phyloP scores from a whole-genome alignment of 2,797 vertebrate species.

The Argentina silus region DNA sequence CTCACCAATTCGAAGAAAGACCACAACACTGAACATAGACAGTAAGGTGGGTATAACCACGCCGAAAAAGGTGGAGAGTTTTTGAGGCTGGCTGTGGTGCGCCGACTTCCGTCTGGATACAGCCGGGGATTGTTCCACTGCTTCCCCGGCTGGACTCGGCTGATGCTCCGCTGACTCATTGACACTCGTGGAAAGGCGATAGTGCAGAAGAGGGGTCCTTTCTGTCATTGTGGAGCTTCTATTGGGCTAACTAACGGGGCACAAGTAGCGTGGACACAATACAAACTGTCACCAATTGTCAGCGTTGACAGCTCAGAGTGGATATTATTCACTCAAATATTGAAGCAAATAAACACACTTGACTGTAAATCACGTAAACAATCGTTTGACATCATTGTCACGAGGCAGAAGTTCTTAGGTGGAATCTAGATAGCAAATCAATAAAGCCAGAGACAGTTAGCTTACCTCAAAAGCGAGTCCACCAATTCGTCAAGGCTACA shows the following conservation, averaged over 20 bases:
- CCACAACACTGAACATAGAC: constrained; percentile 93
- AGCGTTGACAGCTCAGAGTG: neutral
- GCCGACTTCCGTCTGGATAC: constrained; percentile 33
- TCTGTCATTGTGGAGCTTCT: constrained; percentile 71
- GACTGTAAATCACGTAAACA: neutral
- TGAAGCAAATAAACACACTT: neutral
- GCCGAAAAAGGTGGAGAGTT: constrained; percentile 88
- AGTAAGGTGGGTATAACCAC: constrained; percentile 90
- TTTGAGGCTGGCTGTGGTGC: constrained; percentile 59
- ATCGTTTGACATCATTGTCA: neutral
- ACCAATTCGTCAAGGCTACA: neutral
- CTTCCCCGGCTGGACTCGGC: constrained; percentile 37
- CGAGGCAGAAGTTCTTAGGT: neutral
- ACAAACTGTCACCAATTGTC: neutral
- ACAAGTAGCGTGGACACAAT: neutral
- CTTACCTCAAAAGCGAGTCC: neutral
- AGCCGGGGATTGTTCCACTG: constrained; percentile 43
- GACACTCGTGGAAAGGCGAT: constrained; percentile 80
- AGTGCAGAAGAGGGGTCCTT: constrained; percentile 85
- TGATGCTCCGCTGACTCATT: constrained; percentile 67
- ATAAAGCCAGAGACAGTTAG: neutral
- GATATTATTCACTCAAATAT: neutral
- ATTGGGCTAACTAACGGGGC: too few species aligned
- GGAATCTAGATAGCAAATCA: neutral
- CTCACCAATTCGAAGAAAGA: constrained; percentile 90